Conservation (phyloP, 2,113 vertebrate species). For the Cephalopterus ornatus region DNA sequence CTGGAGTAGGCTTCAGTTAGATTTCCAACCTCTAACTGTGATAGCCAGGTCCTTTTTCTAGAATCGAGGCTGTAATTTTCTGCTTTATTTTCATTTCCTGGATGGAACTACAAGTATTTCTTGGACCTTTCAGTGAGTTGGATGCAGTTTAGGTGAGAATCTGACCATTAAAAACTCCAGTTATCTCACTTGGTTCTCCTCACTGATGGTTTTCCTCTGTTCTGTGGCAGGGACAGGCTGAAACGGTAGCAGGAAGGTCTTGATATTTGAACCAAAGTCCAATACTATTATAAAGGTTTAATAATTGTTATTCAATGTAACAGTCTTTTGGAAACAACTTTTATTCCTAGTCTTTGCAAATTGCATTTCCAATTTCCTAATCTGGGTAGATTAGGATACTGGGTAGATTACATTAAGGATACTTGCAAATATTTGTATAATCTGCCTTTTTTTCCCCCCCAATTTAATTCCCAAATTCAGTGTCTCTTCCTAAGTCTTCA, state of each 20-base stretch:
- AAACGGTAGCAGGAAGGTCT: background rate
- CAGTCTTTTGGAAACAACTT: background rate
- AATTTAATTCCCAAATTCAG: background rate
- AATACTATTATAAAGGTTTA: accelerated
- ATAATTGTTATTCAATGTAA: background rate
- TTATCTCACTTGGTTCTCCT: background rate
- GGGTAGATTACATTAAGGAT: background rate
- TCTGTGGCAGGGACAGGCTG: background rate
- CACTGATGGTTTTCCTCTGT: accelerated
- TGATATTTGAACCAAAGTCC: background rate
- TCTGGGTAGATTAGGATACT: background rate
- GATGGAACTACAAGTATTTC: background rate
- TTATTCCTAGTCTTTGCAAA: background rate
- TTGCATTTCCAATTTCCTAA: background rate
- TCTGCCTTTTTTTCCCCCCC: background rate
- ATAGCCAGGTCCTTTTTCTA: background rate
- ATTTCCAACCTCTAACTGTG: background rate
- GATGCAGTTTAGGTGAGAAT: background rate
- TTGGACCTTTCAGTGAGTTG: background rate
- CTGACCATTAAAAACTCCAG: background rate
- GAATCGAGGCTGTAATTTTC: background rate
- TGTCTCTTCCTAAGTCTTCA: background rate
- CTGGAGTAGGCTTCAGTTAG: background rate
- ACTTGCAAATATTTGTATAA: background rate
- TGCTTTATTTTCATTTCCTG: background rate